Evolutionary conservation across 2,888 invertebrate species (phyloP).

Genomic region (Scaptomyza caliginosa): DNA sequence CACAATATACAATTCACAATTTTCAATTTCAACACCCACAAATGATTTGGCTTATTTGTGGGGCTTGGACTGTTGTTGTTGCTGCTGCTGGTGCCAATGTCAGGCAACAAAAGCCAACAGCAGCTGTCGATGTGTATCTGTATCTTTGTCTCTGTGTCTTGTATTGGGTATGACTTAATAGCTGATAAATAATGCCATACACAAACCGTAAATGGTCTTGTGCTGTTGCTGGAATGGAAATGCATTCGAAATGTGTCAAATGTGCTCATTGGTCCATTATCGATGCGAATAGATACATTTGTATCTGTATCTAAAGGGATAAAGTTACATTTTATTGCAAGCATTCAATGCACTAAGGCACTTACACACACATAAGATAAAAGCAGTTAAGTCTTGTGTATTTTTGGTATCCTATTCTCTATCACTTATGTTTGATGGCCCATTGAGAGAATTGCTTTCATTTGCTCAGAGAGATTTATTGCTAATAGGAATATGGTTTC

Average conservation of each 20-base stretch:
- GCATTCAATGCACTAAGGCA: not conserved
- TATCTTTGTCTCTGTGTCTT: constrained; percentile 8
- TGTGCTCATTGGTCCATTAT: constrained; percentile 46
- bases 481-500: not conserved
- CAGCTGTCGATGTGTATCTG: constrained; percentile 59
- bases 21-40: constrained; percentile 77
- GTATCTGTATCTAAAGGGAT: constrained; percentile 62
- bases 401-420: constrained; percentile 8
- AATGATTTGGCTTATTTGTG: constrained; percentile 75
- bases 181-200: constrained; percentile 68
- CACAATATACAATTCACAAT: constrained; percentile 60
- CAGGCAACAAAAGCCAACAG: constrained; percentile 10
- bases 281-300: constrained; percentile 39
- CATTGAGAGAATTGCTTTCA: constrained; percentile 39
- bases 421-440: constrained; percentile 31
- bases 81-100: constrained; percentile 58
- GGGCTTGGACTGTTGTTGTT: constrained; percentile 35
- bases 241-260: constrained; percentile 63
- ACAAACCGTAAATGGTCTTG: constrained; percentile 31
- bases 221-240: constrained; percentile 23
- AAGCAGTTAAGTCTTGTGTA: constrained; percentile 2
- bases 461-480: constrained; percentile 11
- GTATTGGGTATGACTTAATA: constrained; percentile 69
- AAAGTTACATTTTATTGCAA: constrained; percentile 29
- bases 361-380: constrained; percentile 16